Conservation (phyloP, 2,113 vertebrate genomes). For the Phrynocephalus versicolor region DNA sequence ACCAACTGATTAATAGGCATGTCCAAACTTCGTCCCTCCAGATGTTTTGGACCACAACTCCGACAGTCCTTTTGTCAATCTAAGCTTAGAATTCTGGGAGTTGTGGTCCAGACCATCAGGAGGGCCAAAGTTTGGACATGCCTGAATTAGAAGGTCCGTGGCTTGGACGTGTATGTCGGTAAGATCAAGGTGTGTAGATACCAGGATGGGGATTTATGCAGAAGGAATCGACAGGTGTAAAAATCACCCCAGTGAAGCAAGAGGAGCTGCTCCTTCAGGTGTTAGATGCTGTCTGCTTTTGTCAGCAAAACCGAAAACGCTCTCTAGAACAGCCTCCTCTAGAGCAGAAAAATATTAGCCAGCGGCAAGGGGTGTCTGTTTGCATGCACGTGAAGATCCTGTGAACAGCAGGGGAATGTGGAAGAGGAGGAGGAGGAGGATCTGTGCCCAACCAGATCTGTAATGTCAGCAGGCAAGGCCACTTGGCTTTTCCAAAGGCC, state of each 20-base stretch:
- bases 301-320: fast-evolving
- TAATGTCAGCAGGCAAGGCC: background rate
- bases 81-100: no score
- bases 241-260: background rate
- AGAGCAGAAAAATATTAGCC: no score
- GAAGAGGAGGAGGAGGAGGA: no score
- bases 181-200: no score
- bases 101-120: no score
- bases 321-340: fast-evolving
- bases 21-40: no score
- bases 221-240: background rate
- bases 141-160: no score
- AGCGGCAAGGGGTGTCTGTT: background rate
- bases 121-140: no score
- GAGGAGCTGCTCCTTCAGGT: fast-evolving
- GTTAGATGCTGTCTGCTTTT: background rate
- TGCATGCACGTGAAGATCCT: background rate
- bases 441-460: background rate
- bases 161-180: no score
- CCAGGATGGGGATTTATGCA: background rate
- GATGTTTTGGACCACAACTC: no score
- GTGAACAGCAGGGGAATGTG: fast-evolving
- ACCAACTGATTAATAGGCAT: no score
- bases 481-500: background rate
- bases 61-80: no score